Evolutionary conservation across 2,888 invertebrate genomes (phyloP), one percentile per base, ranked within the genome.

Genomic region (Ptilodon capucinus): DNA sequence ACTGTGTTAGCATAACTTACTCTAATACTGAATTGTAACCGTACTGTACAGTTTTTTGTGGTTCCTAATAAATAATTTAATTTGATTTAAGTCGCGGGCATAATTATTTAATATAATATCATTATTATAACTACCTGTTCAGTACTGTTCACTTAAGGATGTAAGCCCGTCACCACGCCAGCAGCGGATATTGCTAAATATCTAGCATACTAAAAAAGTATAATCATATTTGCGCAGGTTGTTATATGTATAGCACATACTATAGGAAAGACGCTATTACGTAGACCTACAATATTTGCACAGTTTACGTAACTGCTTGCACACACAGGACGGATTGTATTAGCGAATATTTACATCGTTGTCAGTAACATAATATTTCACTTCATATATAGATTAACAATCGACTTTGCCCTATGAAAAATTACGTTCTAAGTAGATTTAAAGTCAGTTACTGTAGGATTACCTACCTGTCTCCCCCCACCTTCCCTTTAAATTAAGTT

Each of bases 281-380:
- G 53, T 56, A 54, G 57, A 35, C 28, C 28, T 40, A 44, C 19
- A 42, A 54, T 23, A 58, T 70, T 64, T 64, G 62, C 68, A 53
- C 23, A 39, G 38, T 44, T 52, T 58, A 57, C 57, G 58, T 60
- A 68, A 71, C 55, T 46, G 40, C 25, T 18, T 30, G n/a, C 32
- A 38, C 42, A 57, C 18, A 47, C 32, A 51, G 39, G 43, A 51
- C 19, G 19, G 38, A 19, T n/a, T n/a, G 19, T 38, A 13, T 11
- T 18, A 17, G 28, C 18, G 36, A 16, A 2, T 38, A 38, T 16
- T 28, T 32, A 32, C 32, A 6, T 32, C 13, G n/a, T 32, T 32
- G 14, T 14, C 32, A 32, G 8, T 2, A 32, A 14, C 14, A 32
- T 28, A 11, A 35, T 17, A 35, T 30, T 34, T 40, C 23, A 13